Evolutionary conservation across 2,797 vertebrate genomes (phyloP).

Genomic region (Nannoperca obscura): DNA sequence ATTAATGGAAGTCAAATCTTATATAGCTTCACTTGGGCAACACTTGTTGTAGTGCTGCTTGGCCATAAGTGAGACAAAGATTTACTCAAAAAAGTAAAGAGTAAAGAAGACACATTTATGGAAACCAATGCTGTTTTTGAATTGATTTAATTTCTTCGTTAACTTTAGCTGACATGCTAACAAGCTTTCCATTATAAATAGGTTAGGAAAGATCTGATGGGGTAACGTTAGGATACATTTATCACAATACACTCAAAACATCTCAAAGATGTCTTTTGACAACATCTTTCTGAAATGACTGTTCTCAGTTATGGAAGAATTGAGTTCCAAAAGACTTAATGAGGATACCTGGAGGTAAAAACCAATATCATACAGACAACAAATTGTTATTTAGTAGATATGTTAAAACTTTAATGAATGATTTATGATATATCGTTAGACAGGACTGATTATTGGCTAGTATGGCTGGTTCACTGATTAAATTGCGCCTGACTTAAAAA

Average conservation of each 20-base stretch:
- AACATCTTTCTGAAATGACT: too few species aligned
- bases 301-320: too few species aligned
- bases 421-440: neutral
- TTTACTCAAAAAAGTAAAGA: neutral
- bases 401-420: neutral
- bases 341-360: neutral
- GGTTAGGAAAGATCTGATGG: too few species aligned
- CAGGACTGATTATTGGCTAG: neutral
- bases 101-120: too few species aligned
- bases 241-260: too few species aligned
- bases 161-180: too few species aligned
- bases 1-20: neutral
- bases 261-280: too few species aligned
- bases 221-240: too few species aligned
- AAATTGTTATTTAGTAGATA: neutral
- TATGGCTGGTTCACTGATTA: constrained; percentile 26
- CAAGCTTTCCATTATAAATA: too few species aligned
- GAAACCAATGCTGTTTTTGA: too few species aligned
- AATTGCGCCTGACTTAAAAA: neutral
- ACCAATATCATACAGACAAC: neutral
- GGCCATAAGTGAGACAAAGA: neutral
- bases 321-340: neutral
- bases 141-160: too few species aligned
- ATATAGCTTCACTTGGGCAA: neutral
- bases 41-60: neutral